phyloP scores from a whole-genome alignment of 1,140 invertebrate species.

The Acromyrmex charruanus region DNA sequence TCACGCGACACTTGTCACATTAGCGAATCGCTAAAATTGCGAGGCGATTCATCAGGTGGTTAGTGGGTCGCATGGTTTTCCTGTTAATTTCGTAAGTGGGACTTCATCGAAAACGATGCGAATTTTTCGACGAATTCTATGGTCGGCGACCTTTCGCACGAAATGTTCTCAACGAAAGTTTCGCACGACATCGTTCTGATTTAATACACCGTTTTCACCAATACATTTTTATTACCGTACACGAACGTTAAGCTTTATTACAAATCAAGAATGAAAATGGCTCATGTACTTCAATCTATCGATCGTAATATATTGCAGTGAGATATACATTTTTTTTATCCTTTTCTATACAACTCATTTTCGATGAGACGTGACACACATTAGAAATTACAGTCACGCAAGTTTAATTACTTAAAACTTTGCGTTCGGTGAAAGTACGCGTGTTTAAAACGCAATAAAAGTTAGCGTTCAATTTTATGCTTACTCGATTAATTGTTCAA shows the following conservation, averaged over 20 bases:
- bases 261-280: neutral
- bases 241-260: neutral
- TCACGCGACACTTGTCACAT: neutral
- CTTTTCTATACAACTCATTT: neutral
- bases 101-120: neutral
- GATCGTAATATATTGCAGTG: neutral
- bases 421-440: conserved; percentile 35
- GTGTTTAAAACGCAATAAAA: conserved; percentile 10
- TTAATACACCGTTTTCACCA: neutral
- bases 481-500: conserved; percentile 45
- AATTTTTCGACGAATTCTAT: conserved; percentile 28
- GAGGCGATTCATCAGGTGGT: conserved; percentile 7
- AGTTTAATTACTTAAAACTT: conserved; percentile 4
- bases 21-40: conserved; percentile 32
- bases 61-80: conserved; percentile 8
- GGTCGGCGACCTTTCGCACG: neutral
- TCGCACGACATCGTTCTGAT: neutral
- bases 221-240: neutral
- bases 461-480: neutral
- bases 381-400: neutral
- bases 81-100: conserved; percentile 19
- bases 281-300: conserved; percentile 4
- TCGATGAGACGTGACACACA: neutral
- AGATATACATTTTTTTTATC: neutral
- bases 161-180: conserved; percentile 9